Evolutionary conservation across 2,888 invertebrate species (phyloP).

Genomic region (Ptychoptera albimana): DNA sequence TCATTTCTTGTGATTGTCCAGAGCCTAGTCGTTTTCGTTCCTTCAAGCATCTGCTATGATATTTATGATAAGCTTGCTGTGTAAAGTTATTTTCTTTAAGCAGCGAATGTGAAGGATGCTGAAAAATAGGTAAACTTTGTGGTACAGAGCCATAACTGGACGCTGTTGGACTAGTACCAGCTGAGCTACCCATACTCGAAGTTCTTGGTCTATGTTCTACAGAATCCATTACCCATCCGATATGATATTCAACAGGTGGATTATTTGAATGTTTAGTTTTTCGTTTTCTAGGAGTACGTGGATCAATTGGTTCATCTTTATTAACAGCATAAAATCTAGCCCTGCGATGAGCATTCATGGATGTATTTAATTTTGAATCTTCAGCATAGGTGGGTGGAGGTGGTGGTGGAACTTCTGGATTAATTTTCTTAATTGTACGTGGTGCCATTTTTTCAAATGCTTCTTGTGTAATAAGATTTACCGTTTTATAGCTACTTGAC

Average conservation of each 20-base stretch:
- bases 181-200: conserved; percentile 64
- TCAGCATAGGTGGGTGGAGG: conserved; percentile 43
- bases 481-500: conserved; percentile 57
- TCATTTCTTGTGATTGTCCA: conserved; percentile 97
- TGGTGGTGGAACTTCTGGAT: conserved; percentile 68
- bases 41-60: conserved; percentile 74
- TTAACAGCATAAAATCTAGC: conserved; percentile 90
- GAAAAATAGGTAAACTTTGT: conserved; percentile 75
- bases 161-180: conserved; percentile 60
- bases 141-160: conserved; percentile 66
- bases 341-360: conserved; percentile 28
- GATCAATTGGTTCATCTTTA: conserved; percentile 51
- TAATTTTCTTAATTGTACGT: conserved; percentile 43
- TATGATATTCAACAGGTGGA: conserved; percentile 87
- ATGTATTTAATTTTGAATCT: conserved; percentile 12
- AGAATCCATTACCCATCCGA: conserved; percentile 95
- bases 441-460: conserved; percentile 68
- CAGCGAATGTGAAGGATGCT: conserved; percentile 90
- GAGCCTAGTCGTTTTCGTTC: conserved; percentile 86
- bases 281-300: conserved; percentile 59
- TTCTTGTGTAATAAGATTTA: conserved; percentile 76
- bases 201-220: conserved; percentile 68
- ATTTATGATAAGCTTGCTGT: conserved; percentile 94
- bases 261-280: conserved; percentile 86
- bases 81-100: conserved; percentile 95